Conservation (phyloP, 2,888 invertebrate genomes). For the Andrena camellia region DNA sequence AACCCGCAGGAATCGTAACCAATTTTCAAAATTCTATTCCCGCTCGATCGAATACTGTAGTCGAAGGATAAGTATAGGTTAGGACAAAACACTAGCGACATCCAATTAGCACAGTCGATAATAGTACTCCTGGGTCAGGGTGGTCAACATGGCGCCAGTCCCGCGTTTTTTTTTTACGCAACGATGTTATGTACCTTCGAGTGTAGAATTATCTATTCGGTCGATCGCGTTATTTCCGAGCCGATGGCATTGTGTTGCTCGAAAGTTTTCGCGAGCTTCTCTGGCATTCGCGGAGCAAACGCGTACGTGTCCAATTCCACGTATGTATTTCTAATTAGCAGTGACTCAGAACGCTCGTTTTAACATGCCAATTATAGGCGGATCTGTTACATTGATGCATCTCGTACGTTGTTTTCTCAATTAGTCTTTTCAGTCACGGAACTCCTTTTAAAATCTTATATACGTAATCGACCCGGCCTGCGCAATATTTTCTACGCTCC, state of each 20-base stretch:
- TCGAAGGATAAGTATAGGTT: neutral
- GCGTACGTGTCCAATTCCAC: slow-evolving; percentile 31
- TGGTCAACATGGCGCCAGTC: neutral
- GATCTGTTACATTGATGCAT: slow-evolving; percentile 2
- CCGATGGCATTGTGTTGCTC: neutral
- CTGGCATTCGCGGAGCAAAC: neutral
- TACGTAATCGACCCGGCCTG: no score
- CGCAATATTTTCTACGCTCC: no score
- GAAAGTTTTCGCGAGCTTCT: slow-evolving; percentile 21
- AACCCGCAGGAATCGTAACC: slow-evolving; percentile 30
- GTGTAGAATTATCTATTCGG: neutral
- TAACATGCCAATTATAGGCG: slow-evolving; percentile 7
- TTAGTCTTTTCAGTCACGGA: neutral
- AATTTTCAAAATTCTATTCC: slow-evolving; percentile 35
- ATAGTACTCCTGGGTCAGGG: neutral
- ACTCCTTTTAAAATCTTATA: no score
- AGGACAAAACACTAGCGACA: neutral
- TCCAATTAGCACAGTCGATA: slow-evolving; percentile 8
- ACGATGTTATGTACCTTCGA: neutral
- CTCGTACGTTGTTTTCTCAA: neutral
- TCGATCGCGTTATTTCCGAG: neutral
- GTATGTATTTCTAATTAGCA: slow-evolving; percentile 43
- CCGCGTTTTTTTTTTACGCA: neutral
- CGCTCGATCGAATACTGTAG: neutral
- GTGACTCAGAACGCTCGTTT: neutral